phyloP scores from a whole-genome alignment of 2,888 invertebrate species.

The Brachyptera putata region DNA sequence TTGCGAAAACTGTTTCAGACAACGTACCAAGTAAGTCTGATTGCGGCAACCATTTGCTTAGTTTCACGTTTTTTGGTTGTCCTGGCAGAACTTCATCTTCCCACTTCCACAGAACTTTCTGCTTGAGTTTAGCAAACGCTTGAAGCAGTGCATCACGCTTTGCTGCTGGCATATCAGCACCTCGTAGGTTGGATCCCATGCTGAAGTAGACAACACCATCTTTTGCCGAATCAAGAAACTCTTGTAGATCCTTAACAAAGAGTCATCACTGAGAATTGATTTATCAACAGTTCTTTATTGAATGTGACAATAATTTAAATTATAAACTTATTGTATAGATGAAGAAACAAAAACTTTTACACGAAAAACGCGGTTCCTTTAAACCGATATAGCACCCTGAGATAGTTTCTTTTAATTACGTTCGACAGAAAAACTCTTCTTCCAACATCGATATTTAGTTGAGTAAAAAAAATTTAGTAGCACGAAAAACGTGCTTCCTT shows the following conservation, averaged over 20 bases:
- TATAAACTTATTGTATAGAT: not conserved
- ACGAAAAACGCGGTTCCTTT: no score
- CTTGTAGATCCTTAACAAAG: constrained; percentile 37
- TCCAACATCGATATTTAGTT: no score
- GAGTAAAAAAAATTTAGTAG: not conserved
- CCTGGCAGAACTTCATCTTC: constrained; percentile 36
- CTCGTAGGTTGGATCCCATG: constrained; percentile 37
- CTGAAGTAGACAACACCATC: constrained; percentile 38
- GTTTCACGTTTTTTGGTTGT: constrained; percentile 37
- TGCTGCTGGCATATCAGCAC: constrained; percentile 33
- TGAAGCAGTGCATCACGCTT: constrained; percentile 33
- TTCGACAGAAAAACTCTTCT: no score
- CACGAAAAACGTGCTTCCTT: not conserved
- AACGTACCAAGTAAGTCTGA: constrained; percentile 45
- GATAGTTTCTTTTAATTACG: no score
- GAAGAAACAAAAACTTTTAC: not conserved
- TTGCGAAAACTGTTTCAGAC: no score
- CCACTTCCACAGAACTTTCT: constrained; percentile 39
- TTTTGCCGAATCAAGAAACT: constrained; percentile 34
- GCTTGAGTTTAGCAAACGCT: constrained; percentile 38
- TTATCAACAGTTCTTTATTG: no score
- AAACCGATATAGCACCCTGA: no score
- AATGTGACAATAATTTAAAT: not conserved
- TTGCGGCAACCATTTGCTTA: constrained; percentile 40
- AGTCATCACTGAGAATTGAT: no score